Evolutionary conservation across 2,888 invertebrate genomes (phyloP), one percentile per base, ranked within the genome.

Genomic region (Hymenopus coronatus): DNA sequence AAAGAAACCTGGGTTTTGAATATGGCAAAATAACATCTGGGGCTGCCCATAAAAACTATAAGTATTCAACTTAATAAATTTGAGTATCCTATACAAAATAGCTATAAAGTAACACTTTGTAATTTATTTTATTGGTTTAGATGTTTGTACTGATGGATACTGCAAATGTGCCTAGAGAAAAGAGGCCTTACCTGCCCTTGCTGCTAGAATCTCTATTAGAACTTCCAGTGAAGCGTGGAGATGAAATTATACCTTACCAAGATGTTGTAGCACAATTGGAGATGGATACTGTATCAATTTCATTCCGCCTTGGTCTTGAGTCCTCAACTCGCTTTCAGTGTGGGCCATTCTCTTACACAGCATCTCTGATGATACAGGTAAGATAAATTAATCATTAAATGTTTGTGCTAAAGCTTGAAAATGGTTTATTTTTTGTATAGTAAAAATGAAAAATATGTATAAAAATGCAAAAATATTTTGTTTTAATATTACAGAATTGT

Each of bases 251-350:
- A 3, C 93, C 96, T 0, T 95, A 96, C 91, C 96, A 96, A 92
- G 95, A 96, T 2, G 96, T 98, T 28, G 96, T 98, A n/a, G 95
- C 96, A 0, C 95, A 96, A 91, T 94, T 97, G 54, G 97, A 97
- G 92, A 95, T 95, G 88, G 96, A 98, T 91, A 97, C 97, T 0
- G 95, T 97, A 30, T 93, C 94, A 46, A 95, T 95, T 90, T 93
- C 92, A n/a, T 94, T 95, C 25, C 93, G 94, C 82, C 93, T 97
- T 20, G 98, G 97, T 0, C 93, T 96, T 40, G 95, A 95, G n/a
- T 93, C 93, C 7, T 91, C 91, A 2, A 91, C 92, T 1, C 93
- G 95, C 90, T 98, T 97, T 93, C 94, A 95, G 30, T 96, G 97
- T 91, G 97, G 97, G 25, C 93, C 94, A n/a, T 97, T 95, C 92